Conservation (phyloP, 2,113 vertebrate genomes). For the Polypterus senegalus region DNA sequence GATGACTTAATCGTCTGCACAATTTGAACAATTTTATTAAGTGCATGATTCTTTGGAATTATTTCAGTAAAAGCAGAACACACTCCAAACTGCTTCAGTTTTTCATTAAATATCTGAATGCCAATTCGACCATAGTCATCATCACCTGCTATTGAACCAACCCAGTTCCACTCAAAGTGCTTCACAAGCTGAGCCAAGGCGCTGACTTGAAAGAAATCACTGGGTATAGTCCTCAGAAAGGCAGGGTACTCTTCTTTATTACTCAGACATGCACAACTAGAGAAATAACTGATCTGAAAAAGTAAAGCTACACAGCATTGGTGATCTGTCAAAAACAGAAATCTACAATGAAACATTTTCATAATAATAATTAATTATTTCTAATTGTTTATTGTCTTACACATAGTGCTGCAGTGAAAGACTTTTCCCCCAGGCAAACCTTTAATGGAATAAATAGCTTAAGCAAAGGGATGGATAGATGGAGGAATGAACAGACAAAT, state of each 20-base stretch:
- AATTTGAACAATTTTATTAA: constrained; percentile 34
- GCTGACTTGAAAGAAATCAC: constrained; percentile 56
- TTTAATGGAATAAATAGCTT: too few relatives aligned
- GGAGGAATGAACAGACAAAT: too few relatives aligned
- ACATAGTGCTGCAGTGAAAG: too few relatives aligned
- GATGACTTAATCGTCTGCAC: constrained; percentile 43
- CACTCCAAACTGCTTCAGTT: constrained; percentile 37
- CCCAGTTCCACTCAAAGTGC: constrained; percentile 60
- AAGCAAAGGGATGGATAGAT: too few relatives aligned
- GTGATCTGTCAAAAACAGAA: too few relatives aligned
- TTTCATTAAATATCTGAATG: constrained; percentile 43
- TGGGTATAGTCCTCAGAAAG: constrained; percentile 61
- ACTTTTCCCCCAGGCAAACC: too few relatives aligned
- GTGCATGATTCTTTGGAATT: constrained; percentile 48
- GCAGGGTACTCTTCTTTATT: constrained; percentile 52
- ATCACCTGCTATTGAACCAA: constrained; percentile 55
- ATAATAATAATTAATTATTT: too few relatives aligned
- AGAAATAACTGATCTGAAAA: constrained; percentile 57
- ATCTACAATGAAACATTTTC: too few relatives aligned
- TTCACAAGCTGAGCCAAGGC: constrained; percentile 52
- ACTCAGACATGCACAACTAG: constrained; percentile 58
- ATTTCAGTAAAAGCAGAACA: constrained; percentile 50
- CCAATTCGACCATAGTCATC: constrained; percentile 56
- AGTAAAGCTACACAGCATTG: neutral
- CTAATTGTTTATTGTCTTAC: too few relatives aligned